These are phyloP conservation scores for Chaetodon auriga DNA, from an alignment of 2,113 vertebrate genomes.

Conservation along the genomic window DNA sequence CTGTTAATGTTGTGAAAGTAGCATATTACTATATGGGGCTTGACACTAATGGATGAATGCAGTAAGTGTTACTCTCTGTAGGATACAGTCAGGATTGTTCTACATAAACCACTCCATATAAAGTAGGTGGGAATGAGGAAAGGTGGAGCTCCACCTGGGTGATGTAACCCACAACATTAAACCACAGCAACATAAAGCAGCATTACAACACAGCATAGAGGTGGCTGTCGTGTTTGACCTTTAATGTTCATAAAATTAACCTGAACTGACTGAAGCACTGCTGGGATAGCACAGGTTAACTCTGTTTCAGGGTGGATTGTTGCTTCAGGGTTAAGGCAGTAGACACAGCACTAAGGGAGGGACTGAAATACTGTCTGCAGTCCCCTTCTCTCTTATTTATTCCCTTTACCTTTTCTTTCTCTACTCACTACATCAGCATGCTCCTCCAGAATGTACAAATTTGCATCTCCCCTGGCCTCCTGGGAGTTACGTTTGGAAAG, in stretches of 20 bases:
- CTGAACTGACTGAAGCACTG: neutral
- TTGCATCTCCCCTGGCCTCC: constrained; percentile 59
- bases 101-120: neutral
- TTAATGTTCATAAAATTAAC: neutral
- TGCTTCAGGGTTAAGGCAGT: neutral
- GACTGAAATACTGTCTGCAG: constrained; percentile 25
- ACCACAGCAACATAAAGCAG: neutral
- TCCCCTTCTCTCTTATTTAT: constrained; percentile 31
- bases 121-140: neutral
- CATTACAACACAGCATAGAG: neutral
- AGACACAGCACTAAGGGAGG: constrained; percentile 1
- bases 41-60: neutral
- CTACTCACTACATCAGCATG: constrained; percentile 48
- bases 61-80: neutral
- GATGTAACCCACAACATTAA: neutral
- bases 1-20: neutral
- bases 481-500: constrained; percentile 60
- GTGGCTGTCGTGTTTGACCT: neutral
- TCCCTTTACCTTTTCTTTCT: constrained; percentile 36
- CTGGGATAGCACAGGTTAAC: constrained; percentile 33
- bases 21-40: neutral
- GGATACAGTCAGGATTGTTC: too few relatives aligned
- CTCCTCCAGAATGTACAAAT: constrained; percentile 53
- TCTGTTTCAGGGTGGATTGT: constrained; percentile 13
- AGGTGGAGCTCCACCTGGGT: neutral